Percentiles rank a stretch among this genome's conserved stretches.
Evolutionary conservation across 1,140 invertebrate genomes (phyloP).

Genomic region (Sitobion miscanthi): DNA sequence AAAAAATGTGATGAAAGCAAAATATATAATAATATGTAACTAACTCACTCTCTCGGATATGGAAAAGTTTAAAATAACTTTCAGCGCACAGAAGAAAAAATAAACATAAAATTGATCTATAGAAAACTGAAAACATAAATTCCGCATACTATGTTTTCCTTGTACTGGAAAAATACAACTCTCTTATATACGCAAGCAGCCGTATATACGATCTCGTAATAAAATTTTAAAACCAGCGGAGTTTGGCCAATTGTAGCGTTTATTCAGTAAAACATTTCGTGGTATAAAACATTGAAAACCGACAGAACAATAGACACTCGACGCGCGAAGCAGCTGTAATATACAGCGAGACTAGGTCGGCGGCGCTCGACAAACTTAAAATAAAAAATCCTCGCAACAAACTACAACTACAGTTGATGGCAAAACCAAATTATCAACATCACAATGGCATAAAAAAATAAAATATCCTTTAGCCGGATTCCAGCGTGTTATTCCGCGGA

Average conservation of each 20-base stretch:
- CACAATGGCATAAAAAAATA: not conserved
- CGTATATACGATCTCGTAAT: not conserved
- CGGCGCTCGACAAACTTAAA: not conserved
- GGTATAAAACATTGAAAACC: slow-evolving; percentile 9
- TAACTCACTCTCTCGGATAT: not conserved
- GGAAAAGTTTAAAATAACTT: not conserved
- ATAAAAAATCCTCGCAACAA: not conserved
- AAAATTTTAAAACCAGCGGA: not conserved
- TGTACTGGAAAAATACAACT: not conserved
- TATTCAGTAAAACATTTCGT: not conserved
- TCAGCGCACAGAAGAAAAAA: not conserved
- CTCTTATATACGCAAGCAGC: not conserved
- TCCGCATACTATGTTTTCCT: not conserved
- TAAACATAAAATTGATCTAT: not conserved
- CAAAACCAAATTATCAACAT: slow-evolving; percentile 11
- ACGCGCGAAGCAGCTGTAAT: not conserved
- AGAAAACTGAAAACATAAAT: not conserved
- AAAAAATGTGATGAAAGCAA: not conserved
- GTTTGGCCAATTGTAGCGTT: not conserved
- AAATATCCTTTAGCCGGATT: not conserved
- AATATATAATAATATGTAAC: not conserved
- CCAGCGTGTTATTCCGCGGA: not conserved
- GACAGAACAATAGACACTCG: slow-evolving; percentile 2
- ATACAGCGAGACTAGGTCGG: not conserved
- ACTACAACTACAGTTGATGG: not conserved